Percentiles rank a stretch among this genome's conserved stretches.
These are phyloP conservation scores for Megaleporinus macrocephalus DNA, from an alignment of 2,113 vertebrate genomes.

Conservation along the genomic window DNA sequence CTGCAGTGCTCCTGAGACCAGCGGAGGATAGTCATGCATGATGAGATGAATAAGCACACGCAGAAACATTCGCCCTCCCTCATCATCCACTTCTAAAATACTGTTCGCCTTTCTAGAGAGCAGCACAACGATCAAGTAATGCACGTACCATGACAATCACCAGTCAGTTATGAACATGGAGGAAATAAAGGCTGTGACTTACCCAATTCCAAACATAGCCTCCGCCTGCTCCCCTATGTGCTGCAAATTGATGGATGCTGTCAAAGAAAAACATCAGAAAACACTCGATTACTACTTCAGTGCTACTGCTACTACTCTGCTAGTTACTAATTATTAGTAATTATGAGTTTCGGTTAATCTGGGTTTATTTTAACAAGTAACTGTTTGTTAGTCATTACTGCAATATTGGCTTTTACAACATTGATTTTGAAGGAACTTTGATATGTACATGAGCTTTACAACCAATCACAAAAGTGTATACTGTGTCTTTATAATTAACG, in stretches of 20 bases:
- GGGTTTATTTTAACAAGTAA: too few relatives aligned
- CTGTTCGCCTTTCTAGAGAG: constrained; percentile 88
- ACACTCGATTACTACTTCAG: too few relatives aligned
- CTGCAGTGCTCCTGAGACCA: constrained; percentile 93
- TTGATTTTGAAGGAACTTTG: too few relatives aligned
- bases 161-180: not conserved
- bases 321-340: too few relatives aligned
- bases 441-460: too few relatives aligned
- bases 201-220: constrained; percentile 98
- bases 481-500: too few relatives aligned
- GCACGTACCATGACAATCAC: not conserved
- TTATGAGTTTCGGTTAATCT: too few relatives aligned
- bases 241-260: constrained; percentile 90
- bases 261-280: constrained; percentile 13
- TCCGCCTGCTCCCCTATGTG: constrained; percentile 95
- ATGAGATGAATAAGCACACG: constrained; percentile 92
- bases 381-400: too few relatives aligned
- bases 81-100: constrained; percentile 95
- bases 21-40: constrained; percentile 93
- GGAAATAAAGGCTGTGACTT: constrained; percentile 62
- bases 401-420: too few relatives aligned
- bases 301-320: too few relatives aligned
- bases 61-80: constrained; percentile 94
- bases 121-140: constrained; percentile 17
- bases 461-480: too few relatives aligned